Conservation (phyloP, 2,113 vertebrate genomes). For the Tragelaphus imberbis region DNA sequence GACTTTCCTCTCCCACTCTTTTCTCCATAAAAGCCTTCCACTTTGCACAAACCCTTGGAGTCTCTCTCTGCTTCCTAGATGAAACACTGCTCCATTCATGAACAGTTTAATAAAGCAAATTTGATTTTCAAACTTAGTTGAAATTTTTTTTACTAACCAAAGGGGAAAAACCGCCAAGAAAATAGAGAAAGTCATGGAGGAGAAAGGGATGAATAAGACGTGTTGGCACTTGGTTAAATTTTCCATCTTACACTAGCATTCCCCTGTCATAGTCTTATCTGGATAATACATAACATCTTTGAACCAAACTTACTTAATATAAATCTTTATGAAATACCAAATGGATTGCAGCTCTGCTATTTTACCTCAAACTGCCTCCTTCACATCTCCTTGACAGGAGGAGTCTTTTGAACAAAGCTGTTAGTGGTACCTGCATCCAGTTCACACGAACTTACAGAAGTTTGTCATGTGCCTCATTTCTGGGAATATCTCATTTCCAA, state of each 20-base stretch:
- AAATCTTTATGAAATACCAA: neutral
- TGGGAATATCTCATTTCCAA: neutral
- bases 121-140: neutral
- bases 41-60: neutral
- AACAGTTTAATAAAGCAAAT: neutral
- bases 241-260: neutral
- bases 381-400: neutral
- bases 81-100: neutral
- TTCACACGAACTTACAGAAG: neutral
- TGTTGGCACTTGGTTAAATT: neutral
- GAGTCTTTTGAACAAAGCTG: neutral
- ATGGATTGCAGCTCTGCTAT: neutral
- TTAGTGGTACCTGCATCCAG: neutral
- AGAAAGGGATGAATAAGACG: neutral
- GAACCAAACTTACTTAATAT: neutral
- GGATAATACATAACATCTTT: neutral
- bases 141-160: neutral
- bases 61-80: neutral
- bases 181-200: neutral
- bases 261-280: neutral
- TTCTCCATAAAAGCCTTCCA: neutral
- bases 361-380: neutral
- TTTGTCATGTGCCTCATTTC: fast-evolving
- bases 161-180: neutral
- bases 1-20: neutral